These are phyloP conservation scores for Oreohelix idahoensis DNA, from an alignment of 1,140 invertebrate genomes.

Conservation along the genomic window DNA sequence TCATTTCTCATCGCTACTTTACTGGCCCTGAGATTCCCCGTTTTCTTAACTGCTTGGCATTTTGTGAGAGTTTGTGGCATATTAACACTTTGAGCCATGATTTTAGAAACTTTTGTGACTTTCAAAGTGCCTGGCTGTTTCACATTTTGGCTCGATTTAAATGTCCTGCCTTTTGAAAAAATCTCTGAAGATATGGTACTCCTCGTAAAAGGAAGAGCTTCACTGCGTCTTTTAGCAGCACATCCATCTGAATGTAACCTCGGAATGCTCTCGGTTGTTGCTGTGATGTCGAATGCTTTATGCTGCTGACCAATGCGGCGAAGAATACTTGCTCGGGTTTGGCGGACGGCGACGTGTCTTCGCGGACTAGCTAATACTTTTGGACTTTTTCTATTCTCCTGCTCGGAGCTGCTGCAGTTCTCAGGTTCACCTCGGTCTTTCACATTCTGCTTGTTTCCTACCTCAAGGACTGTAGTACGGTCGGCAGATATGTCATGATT, in stretches of 20 bases:
- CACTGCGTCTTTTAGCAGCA: not conserved
- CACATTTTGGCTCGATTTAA: not conserved
- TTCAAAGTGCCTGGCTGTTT: not conserved
- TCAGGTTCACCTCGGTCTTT: not conserved
- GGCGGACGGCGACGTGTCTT: not conserved
- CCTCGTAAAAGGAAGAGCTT: not conserved
- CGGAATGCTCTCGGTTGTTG: not conserved
- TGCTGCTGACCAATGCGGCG: not conserved
- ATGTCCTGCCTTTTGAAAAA: not conserved
- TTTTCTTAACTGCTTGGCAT: not conserved
- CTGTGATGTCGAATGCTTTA: not conserved
- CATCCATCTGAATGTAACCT: not conserved
- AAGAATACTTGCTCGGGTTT: slow-evolving; percentile 19
- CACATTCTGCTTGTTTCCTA: not conserved
- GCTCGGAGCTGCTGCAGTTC: not conserved
- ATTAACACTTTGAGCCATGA: not conserved
- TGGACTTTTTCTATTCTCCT: not conserved
- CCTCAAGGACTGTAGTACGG: not conserved
- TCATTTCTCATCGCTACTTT: not conserved
- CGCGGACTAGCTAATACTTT: not conserved
- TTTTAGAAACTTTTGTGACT: not conserved
- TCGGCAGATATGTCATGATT: not conserved
- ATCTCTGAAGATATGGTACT: not conserved
- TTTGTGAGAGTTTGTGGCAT: not conserved
- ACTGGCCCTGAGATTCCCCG: not conserved